Evolutionary conservation across 2,113 vertebrate genomes (phyloP), one percentile per base, ranked within the genome.

Genomic region (Cavia aperea): DNA sequence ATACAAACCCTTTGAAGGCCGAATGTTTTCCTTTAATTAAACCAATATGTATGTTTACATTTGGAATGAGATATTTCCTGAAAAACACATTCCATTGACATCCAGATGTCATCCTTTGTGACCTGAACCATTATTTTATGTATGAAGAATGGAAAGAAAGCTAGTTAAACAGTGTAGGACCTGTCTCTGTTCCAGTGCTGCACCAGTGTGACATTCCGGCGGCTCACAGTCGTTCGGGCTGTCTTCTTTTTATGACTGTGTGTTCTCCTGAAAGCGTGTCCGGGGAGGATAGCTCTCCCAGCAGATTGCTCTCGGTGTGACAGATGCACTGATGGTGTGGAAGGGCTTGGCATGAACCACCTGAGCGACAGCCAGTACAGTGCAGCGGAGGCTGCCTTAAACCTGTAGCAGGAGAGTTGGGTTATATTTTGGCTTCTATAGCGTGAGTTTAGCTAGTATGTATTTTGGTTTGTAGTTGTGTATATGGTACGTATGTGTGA

Each of bases 401-500:
- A 56, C 29, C 51, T 87, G 0, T 26, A 75, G 72, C 36, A 62
- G 54, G 73, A 33, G 51, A 56, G 33, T 73, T 66, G 70, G 70
- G 54, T 82, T 82, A 49, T 70, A 23, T 70, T 93, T 24, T 81
- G 3, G 39, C 92, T 92, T 62, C 56, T 15, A 14, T 14, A 46
- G 81, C 73, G 39, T 70, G 68, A 24, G 16, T 75, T 29, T 39
- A 89, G 79, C 23, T 9, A 16, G 39, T 54, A 86, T 54, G 12
- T 82, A 86, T 86, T 90, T 93, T 82, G 46, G 46, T 88, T 88
- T 92, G 26, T 82, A 82, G 63, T 90, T n/a, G 19, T 21, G 70
- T 54, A 9, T 75, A 24, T 78, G n/a, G 36, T 75, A 36, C 8
- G 21, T n/a, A 18, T 70, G 68, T 70, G 19, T n/a, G 39, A n/a